phyloP scores from a whole-genome alignment of 2,888 invertebrate species.

The Oxystoma pomonae region DNA sequence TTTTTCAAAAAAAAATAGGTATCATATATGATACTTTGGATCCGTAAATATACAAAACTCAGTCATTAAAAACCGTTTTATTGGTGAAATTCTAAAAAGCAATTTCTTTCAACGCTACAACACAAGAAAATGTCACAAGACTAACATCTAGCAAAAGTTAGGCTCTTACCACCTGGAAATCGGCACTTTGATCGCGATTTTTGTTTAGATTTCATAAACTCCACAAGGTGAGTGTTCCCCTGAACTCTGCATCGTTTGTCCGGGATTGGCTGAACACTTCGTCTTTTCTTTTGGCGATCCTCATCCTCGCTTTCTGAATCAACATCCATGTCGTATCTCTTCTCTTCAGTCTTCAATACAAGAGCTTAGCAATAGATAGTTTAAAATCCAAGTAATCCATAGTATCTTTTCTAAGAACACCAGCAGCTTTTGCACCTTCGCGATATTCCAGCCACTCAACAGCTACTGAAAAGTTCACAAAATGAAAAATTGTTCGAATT shows the following conservation, averaged over 20 bases:
- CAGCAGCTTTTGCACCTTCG: neutral
- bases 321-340: neutral
- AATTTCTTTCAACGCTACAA: slow-evolving; percentile 6
- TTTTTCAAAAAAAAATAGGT: neutral
- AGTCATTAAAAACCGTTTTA: neutral
- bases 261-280: slow-evolving; percentile 5
- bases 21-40: neutral
- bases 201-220: slow-evolving; percentile 7
- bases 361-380: neutral
- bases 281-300: slow-evolving; percentile 7
- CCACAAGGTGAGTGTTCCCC: slow-evolving; percentile 1
- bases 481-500: too few relatives aligned
- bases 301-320: neutral
- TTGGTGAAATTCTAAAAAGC: slow-evolving; percentile 3
- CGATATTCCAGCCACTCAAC: neutral
- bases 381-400: neutral
- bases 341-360: slow-evolving; percentile 27
- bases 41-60: neutral
- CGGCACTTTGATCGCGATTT: slow-evolving; percentile 4
- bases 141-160: slow-evolving; percentile 2
- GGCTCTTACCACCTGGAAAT: neutral
- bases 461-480: too few relatives aligned
- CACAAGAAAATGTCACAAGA: slow-evolving; percentile 4
- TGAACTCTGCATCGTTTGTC: neutral
- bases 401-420: neutral